Percentiles rank a stretch among this genome's conserved stretches.
These are phyloP conservation scores for Heliconius melpomene DNA, from an alignment of 1,140 invertebrate genomes.

Conservation along the genomic window DNA sequence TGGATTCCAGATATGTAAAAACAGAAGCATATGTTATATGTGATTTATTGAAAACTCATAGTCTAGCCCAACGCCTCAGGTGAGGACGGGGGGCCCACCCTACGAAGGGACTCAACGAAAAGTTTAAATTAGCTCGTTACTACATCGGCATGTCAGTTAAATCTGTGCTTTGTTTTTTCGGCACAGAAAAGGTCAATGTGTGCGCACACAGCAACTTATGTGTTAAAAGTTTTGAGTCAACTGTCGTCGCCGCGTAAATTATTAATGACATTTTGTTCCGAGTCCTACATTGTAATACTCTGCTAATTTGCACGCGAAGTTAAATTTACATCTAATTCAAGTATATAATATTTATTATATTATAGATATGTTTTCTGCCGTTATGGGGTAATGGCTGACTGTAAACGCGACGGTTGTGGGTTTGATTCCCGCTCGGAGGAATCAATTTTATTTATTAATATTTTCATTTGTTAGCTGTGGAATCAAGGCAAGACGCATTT, in stretches of 20 bases:
- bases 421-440: too few species aligned
- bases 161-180: constrained; percentile 74
- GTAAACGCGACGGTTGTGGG: too few species aligned
- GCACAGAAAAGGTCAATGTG: constrained; percentile 67
- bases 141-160: constrained; percentile 67
- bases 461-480: too few species aligned
- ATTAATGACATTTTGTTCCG: constrained; percentile 65
- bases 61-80: constrained; percentile 66
- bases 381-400: background rate
- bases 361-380: background rate
- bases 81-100: constrained; percentile 63
- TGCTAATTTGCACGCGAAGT: constrained; percentile 10
- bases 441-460: too few species aligned
- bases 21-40: constrained; percentile 36
- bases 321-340: constrained; percentile 7
- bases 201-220: constrained; percentile 53
- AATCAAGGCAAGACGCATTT: too few species aligned
- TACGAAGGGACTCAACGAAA: constrained; percentile 65
- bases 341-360: background rate
- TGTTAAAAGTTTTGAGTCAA: constrained; percentile 62
- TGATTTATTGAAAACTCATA: constrained; percentile 67
- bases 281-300: constrained; percentile 5
- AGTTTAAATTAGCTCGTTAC: constrained; percentile 80
- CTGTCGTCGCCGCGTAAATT: constrained; percentile 58
- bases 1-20: constrained; percentile 20